Conservation (phyloP, 37 sponge, comb jelly and placozoan species). For the Cladorhizidae sp. region DNA sequence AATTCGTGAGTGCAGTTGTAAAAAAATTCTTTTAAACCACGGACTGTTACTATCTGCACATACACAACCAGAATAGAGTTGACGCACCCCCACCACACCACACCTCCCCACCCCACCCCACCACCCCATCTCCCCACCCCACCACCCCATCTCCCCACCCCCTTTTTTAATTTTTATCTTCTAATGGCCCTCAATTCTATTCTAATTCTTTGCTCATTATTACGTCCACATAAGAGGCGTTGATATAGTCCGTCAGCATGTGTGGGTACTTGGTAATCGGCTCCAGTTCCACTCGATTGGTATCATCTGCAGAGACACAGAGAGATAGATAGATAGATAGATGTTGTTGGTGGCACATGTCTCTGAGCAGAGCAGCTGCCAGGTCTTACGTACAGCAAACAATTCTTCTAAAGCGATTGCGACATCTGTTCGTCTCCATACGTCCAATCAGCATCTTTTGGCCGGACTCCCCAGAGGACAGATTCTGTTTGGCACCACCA, state of each 20-base stretch:
- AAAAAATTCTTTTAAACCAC: too few relatives aligned
- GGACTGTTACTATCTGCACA: too few relatives aligned
- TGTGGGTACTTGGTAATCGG: slow-evolving; percentile 15
- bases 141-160: background rate
- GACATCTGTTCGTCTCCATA: background rate
- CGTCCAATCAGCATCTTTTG: background rate
- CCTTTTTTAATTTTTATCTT: background rate
- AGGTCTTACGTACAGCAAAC: slow-evolving; percentile 41
- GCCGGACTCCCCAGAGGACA: slow-evolving; percentile 27
- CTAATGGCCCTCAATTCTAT: background rate
- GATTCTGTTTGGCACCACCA: slow-evolving; percentile 1
- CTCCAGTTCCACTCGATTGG: slow-evolving; percentile 26
- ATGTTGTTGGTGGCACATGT: background rate
- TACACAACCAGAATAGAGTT: too few relatives aligned
- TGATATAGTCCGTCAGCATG: slow-evolving; percentile 37
- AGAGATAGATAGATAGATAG: background rate
- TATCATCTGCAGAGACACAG: slow-evolving; percentile 23
- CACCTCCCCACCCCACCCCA: too few relatives aligned
- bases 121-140: too few relatives aligned
- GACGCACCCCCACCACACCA: too few relatives aligned
- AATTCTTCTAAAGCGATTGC: slow-evolving; percentile 54
- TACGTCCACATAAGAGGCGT: slow-evolving; percentile 77
- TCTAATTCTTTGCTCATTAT: too few relatives aligned
- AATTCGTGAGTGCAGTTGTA: too few relatives aligned
- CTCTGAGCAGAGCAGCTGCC: too few relatives aligned